Evolutionary conservation across 92 coral and sea anemone species (phyloP).

Genomic region (Zoanthus sansibaricus): DNA sequence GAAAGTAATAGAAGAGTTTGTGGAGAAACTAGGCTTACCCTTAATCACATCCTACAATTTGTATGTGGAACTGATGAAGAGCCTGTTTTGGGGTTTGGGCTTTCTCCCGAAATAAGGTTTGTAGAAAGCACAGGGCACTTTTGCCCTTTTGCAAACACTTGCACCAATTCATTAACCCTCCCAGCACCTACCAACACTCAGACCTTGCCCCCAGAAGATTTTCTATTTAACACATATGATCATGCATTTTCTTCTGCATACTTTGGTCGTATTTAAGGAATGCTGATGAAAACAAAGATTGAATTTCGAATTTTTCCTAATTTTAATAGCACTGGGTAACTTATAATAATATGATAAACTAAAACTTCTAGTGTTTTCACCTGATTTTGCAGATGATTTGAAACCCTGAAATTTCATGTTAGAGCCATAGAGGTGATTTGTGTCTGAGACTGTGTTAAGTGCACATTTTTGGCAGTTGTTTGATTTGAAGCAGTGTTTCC

Average conservation of each 20-base stretch:
- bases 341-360: not conserved
- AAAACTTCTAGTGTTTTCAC: not conserved
- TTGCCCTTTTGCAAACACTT: conserved; percentile 15
- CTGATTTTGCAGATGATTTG: conserved; percentile 4
- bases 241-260: not conserved
- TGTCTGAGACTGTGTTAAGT: not conserved
- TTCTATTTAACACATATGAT: conserved; percentile 20
- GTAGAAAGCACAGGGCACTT: conserved; percentile 7
- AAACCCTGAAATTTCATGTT: not conserved
- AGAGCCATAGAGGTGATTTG: conserved; percentile 5
- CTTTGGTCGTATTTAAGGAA: conserved; percentile 13
- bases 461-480: not conserved
- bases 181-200: conserved; percentile 3
- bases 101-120: conserved; percentile 52
- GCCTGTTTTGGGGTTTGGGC: conserved; percentile 61
- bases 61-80: conserved; percentile 64
- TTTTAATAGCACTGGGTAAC: not conserved
- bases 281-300: conserved; percentile 1
- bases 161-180: conserved; percentile 14
- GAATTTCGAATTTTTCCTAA: not conserved
- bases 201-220: conserved; percentile 18
- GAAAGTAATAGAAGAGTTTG: conserved; percentile 46
- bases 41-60: conserved; percentile 57
- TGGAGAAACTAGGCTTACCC: conserved; percentile 47
- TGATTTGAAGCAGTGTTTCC: not conserved